Percentiles rank a stretch among this genome's conserved stretches.
These are phyloP conservation scores for Monomorium pharaonis DNA, from an alignment of 1,140 invertebrate species.

Conservation along the genomic window DNA sequence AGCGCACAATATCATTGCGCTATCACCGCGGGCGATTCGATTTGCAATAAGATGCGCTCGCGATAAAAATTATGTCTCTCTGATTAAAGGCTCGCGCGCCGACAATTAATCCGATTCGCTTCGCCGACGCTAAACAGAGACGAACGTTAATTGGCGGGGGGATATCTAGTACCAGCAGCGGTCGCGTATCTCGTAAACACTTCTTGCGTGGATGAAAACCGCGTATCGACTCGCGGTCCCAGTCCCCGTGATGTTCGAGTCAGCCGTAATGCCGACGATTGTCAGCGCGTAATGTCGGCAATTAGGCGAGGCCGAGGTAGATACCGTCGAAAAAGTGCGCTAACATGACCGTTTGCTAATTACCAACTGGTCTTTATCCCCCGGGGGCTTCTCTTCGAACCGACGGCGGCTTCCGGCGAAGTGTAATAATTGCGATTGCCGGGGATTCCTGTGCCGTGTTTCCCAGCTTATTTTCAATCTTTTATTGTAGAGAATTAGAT, in stretches of 20 bases:
- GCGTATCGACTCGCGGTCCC: constrained; percentile 57
- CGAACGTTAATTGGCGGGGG: constrained; percentile 58
- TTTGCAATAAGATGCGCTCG: background rate
- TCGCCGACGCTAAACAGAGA: constrained; percentile 9
- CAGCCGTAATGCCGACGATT: constrained; percentile 47
- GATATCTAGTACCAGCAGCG: constrained; percentile 70
- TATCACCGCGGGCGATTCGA: constrained; percentile 17
- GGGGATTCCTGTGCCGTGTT: constrained; percentile 11
- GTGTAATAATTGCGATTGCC: constrained; percentile 42
- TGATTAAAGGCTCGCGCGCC: constrained; percentile 25
- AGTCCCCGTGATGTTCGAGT: constrained; percentile 7
- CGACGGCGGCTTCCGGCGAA: constrained; percentile 53
- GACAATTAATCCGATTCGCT: constrained; percentile 44
- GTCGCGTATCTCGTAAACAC: constrained; percentile 56
- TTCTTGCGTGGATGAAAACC: constrained; percentile 50
- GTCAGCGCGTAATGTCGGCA: constrained; percentile 70
- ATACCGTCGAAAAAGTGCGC: constrained; percentile 57
- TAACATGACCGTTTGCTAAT: constrained; percentile 78
- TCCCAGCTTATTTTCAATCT: constrained; percentile 7
- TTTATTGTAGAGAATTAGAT: constrained; percentile 28
- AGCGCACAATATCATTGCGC: background rate
- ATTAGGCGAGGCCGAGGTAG: constrained; percentile 67
- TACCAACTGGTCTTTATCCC: constrained; percentile 70
- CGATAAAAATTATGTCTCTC: background rate
- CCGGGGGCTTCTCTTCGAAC: background rate